Evolutionary conservation across 1,140 invertebrate species (phyloP), one percentile per base, ranked within the genome.

Genomic region (Ericerus pela): DNA sequence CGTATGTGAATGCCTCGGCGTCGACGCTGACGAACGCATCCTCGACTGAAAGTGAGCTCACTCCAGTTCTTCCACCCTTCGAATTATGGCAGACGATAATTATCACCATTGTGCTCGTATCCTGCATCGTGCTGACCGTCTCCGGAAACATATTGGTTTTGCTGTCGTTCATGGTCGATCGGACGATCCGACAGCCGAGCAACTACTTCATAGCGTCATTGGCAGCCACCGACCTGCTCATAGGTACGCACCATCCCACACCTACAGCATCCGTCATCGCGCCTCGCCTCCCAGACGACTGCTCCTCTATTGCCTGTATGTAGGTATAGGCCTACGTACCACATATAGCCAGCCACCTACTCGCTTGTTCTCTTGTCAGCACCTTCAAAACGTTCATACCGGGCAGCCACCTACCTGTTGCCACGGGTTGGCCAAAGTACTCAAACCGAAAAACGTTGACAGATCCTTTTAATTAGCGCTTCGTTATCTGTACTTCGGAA

Each of bases 121-220:
- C 92, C 43, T 91, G 91, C 64, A 95, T 94, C 60, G 77, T 96
- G 18, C 73, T 96, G 36, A 97, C 94, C 0, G 82, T 96, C 14
- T 82, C 84, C 58, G 96, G 96, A 31, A 99, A 99, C 69, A 86
- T 98, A 43, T 78, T 99, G 14, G 96, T 99, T 28, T 76, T 99
- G 22, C 69, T 97, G 30, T 90, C 94, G 22, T 99, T 99, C 72
- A 85, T 96, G 54, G 85, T 99, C 24, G 96, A 99, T 69, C 77
- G 95, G 56, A 87, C 87, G 55, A 99, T 99, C 64, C 79, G 96
- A 41, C 95, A 99, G 66, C 96, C 96, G 1, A 96, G 91, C 66
- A 99, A 99, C 73, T 99, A 98, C 73, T 99, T 99, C 73, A 97
- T 99, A 53, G 95, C 93, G 2, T 98, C 94, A 0, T 76, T 99